Conservation (phyloP, 2,888 invertebrate genomes). For the Trichopoda pennipes region DNA sequence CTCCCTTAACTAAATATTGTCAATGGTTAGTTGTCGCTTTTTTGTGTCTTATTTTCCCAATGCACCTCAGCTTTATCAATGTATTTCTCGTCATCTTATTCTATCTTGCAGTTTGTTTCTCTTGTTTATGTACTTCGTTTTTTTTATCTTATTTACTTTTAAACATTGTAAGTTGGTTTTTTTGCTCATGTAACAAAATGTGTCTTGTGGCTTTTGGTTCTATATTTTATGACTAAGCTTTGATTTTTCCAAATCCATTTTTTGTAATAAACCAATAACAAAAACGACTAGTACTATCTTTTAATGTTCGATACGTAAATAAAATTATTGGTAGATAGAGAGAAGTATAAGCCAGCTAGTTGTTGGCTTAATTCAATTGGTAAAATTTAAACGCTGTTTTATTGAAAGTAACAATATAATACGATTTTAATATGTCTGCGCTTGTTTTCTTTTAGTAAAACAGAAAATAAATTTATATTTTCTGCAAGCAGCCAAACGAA, state of each 20-base stretch:
- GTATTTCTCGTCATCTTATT: constrained; percentile 48
- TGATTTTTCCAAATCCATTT: constrained; percentile 51
- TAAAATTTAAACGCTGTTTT: constrained; percentile 68
- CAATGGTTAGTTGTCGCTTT: constrained; percentile 29
- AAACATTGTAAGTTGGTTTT: constrained; percentile 14
- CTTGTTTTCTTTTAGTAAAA: not conserved
- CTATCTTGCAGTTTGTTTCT: constrained; percentile 38
- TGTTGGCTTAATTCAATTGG: constrained; percentile 66
- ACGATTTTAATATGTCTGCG: constrained; percentile 63
- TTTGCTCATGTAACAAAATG: constrained; percentile 7
- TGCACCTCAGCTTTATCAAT: constrained; percentile 54
- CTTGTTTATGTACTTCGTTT: constrained; percentile 5
- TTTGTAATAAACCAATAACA: constrained; percentile 7
- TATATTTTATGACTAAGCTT: constrained; percentile 67
- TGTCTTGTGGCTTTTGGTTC: constrained; percentile 64
- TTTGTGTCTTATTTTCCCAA: constrained; percentile 33
- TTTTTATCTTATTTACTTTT: not conserved
- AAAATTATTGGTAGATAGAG: constrained; percentile 32
- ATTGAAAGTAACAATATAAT: constrained; percentile 64
- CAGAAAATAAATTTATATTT: not conserved
- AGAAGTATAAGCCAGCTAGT: constrained; percentile 53
- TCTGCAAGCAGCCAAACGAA: not conserved
- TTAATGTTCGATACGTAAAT: constrained; percentile 16
- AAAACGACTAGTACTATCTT: not conserved
- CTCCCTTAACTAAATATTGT: constrained; percentile 51